Percentiles rank a stretch among this genome's conserved stretches.
phyloP scores from a whole-genome alignment of 2,888 invertebrate species.

The Elysia crispata region DNA sequence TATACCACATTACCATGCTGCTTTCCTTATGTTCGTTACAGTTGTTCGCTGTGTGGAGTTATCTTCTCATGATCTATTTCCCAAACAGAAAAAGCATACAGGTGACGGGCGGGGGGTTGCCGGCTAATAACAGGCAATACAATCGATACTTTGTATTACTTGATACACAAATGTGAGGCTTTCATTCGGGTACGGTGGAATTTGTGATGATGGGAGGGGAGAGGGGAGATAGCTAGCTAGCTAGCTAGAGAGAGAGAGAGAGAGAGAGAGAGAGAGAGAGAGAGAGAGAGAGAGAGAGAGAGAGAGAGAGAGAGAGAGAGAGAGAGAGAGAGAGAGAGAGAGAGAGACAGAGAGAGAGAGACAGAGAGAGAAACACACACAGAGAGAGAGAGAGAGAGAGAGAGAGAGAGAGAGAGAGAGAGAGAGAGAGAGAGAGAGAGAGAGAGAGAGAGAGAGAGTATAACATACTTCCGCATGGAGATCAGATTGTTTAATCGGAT shows the following conservation, averaged over 20 bases:
- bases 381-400: conserved; percentile 14
- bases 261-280: conserved; percentile 22
- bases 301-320: conserved; percentile 13
- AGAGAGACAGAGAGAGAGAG: conserved; percentile 24
- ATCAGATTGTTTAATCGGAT: no score
- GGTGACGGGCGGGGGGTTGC: no score
- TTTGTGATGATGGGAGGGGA: background rate
- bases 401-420: conserved; percentile 30
- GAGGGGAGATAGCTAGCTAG: background rate
- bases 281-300: background rate
- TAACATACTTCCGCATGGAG: background rate
- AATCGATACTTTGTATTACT: background rate
- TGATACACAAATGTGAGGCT: background rate
- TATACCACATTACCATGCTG: no score
- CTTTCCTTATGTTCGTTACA: no score
- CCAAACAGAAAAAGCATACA: no score
- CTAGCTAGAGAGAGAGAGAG: conserved; percentile 22
- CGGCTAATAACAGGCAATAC: background rate
- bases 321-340: conserved; percentile 34
- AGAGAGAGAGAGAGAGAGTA: conserved; percentile 5
- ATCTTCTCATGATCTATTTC: no score
- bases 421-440: conserved; percentile 6
- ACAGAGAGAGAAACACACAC: background rate
- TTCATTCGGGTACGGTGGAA: background rate
- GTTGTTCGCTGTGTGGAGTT: no score